Base-by-base conservation (phyloP, 2,113 vertebrate species). In the Ailurus styani region DNA sequence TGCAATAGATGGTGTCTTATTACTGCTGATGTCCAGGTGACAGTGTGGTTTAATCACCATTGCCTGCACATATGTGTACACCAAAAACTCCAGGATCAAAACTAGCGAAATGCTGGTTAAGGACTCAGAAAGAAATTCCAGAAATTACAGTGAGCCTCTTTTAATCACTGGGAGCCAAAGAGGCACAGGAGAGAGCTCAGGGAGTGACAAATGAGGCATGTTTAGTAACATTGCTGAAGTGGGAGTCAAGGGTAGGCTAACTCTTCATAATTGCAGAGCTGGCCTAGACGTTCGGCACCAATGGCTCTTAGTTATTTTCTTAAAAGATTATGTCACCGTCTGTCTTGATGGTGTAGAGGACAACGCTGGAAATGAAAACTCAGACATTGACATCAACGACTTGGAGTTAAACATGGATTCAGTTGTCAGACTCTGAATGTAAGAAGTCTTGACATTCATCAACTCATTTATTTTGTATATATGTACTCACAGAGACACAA, bases 401-500 rank as follows among this genome's bases (percentile, higher is more conserved):
- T 31, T 75, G n/a, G n/a, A 62, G n/a, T 70, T 8, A 40, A 47
- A n/a, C 66, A 11, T 12, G 37, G 45, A 72, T 54, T 66, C 34
- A 3, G 23, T 34, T 55, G 7, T 55, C 45, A 42, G 14, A 12
- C 14, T 60, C 31, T 37, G 42, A 70, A 55, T 81, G 9, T 40
- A 31, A 66, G 66, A 64, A 27, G 14, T 13, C 10, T 55, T 10
- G 1, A 47, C 37, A 50, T 18, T 78, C 29, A 9, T 47, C 11
- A 20, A 8, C 5, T 68, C n/a, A 3, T 73, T 40, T 42, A 68
- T 34, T 50, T 78, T 27, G 47, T 25, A 20, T 45, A 21, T 11
- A 34, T 3, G 23, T 6, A 68, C 7, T 45, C 6, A 2, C 3
- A 60, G 4, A 12, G 9, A 40, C 12, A 29, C 1, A 84, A 7